phyloP scores from a whole-genome alignment of 2,888 invertebrate genomes.

The Volucella inflata region DNA sequence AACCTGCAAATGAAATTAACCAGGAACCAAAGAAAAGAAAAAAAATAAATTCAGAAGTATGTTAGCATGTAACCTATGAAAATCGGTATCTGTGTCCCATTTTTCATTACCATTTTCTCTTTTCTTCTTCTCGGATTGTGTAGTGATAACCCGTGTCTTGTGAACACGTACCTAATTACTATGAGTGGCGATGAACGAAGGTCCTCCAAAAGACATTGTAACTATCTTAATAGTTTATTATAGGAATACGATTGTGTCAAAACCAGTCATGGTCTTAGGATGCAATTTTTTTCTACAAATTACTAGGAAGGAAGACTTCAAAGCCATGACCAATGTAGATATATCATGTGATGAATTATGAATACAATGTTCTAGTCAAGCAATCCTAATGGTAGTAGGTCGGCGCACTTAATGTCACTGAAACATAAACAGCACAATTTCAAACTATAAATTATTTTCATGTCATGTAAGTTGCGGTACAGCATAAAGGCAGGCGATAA shows the following conservation, averaged over 20 bases:
- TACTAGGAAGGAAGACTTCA: no score
- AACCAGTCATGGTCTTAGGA: no score
- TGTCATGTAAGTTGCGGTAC: constrained; percentile 63
- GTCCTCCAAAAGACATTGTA: background rate
- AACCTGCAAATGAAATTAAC: constrained; percentile 34
- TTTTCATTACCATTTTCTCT: constrained; percentile 5
- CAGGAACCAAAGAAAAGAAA: background rate
- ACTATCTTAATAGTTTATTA: no score
- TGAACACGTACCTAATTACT: background rate
- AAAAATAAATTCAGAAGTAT: constrained; percentile 33
- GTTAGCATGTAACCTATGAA: constrained; percentile 13
- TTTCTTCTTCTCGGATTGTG: background rate
- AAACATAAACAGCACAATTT: constrained; percentile 65
- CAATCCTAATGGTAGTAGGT: constrained; percentile 43
- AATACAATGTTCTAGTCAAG: background rate
- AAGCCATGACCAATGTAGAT: no score
- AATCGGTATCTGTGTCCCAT: constrained; percentile 27
- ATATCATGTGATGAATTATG: no score
- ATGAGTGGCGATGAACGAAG: background rate
- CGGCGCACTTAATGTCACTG: constrained; percentile 59
- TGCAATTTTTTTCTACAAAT: no score
- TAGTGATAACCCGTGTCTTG: constrained; percentile 1
- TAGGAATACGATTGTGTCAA: no score
- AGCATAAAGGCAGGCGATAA: constrained; percentile 58
- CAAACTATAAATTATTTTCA: constrained; percentile 69